Evolutionary conservation across 1,140 invertebrate species (phyloP).

Genomic region (Trichonephila inaurata): DNA sequence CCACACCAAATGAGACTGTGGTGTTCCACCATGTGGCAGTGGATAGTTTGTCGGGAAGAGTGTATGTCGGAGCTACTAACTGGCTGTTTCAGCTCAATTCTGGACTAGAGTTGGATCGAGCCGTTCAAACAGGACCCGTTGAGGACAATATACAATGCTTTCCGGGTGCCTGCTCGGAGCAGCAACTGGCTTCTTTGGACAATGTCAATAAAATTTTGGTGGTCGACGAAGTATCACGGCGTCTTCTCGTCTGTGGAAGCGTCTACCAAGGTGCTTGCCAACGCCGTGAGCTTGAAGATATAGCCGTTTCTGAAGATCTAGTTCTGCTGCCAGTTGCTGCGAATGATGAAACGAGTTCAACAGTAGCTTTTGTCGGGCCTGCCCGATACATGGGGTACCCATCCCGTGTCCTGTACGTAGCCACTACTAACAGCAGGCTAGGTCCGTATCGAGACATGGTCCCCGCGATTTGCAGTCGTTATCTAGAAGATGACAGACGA

Average conservation of each 20-base stretch:
- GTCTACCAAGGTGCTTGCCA: conserved; percentile 92
- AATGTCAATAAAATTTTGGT: conserved; percentile 96
- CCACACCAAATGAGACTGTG: conserved; percentile 79
- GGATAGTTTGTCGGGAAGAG: conserved; percentile 83
- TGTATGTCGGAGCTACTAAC: conserved; percentile 92
- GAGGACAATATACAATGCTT: conserved; percentile 93
- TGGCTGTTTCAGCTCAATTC: conserved; percentile 90
- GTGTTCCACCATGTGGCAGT: conserved; percentile 84
- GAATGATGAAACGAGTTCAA: conserved; percentile 94
- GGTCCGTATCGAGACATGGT: conserved; percentile 95
- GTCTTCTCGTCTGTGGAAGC: conserved; percentile 93
- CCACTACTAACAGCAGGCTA: conserved; percentile 95
- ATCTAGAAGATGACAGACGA: conserved; percentile 89
- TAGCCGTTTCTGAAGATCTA: conserved; percentile 88
- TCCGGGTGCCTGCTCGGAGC: conserved; percentile 87
- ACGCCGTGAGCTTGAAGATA: conserved; percentile 91
- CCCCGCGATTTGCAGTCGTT: conserved; percentile 93
- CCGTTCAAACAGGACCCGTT: conserved; percentile 87
- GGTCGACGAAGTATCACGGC: conserved; percentile 89
- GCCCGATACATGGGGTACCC: conserved; percentile 88
- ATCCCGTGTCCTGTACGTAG: conserved; percentile 91
- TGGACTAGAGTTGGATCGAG: conserved; percentile 86
- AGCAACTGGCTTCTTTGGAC: conserved; percentile 85
- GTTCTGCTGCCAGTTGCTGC: conserved; percentile 92
- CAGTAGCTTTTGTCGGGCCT: conserved; percentile 96